These are phyloP conservation scores for Temnothorax rugatulus DNA, from an alignment of 2,888 invertebrate genomes.

Conservation along the genomic window DNA sequence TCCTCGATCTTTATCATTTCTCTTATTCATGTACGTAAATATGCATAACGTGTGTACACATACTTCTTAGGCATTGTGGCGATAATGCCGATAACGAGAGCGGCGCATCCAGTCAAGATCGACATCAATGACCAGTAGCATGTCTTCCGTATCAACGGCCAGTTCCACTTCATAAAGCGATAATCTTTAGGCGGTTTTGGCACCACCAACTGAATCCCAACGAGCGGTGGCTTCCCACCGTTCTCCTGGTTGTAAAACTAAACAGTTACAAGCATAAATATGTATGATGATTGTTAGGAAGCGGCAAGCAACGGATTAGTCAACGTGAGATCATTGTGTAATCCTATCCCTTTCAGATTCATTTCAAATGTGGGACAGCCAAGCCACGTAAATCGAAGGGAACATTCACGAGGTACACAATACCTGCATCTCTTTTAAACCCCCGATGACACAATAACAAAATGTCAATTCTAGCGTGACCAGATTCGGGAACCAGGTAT, in stretches of 20 bases:
- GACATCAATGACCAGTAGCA: conserved; percentile 92
- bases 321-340: conserved; percentile 39
- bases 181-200: conserved; percentile 86
- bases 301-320: conserved; percentile 74
- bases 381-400: neutral
- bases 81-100: conserved; percentile 91
- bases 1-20: neutral
- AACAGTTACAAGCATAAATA: conserved; percentile 74
- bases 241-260: conserved; percentile 86
- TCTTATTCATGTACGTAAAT: neutral
- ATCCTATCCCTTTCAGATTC: conserved; percentile 5
- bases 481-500: neutral
- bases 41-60: conserved; percentile 27
- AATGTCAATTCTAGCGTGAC: conserved; percentile 27
- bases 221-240: conserved; percentile 85
- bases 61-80: conserved; percentile 90
- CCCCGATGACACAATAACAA: neutral
- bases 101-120: conserved; percentile 91
- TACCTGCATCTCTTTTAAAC: conserved; percentile 6
- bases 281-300: conserved; percentile 71
- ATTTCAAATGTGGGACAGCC: neutral
- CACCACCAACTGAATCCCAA: conserved; percentile 85
- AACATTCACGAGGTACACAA: neutral
- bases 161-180: conserved; percentile 92
- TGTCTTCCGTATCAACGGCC: conserved; percentile 92